Percentiles rank a stretch among this genome's conserved stretches.
Conservation (phyloP, 1,140 invertebrate genomes). For the Varroa destructor region DNA sequence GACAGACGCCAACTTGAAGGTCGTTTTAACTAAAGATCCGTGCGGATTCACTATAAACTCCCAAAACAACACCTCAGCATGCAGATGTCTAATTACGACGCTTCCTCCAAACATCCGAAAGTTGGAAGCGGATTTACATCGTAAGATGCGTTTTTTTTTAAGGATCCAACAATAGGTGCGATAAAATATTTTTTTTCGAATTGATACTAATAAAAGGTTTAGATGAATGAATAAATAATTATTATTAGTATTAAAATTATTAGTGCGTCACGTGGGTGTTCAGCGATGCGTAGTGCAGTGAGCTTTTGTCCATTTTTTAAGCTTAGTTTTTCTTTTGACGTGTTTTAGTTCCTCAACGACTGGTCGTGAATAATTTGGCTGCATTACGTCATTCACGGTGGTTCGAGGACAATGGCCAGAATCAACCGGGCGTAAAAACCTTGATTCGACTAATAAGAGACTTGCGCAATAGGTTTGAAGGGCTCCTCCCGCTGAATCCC, state of each 20-base stretch:
- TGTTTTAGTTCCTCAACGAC: slow-evolving; percentile 57
- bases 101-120: slow-evolving; percentile 82
- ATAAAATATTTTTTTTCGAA: too few species aligned
- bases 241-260: too few species aligned
- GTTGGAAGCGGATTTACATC: slow-evolving; percentile 75
- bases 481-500: slow-evolving; percentile 73
- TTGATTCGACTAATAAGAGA: slow-evolving; percentile 81
- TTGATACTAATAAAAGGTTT: too few species aligned
- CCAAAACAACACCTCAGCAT: slow-evolving; percentile 54
- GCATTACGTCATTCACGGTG: slow-evolving; percentile 85
- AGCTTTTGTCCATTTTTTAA: background rate
- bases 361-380: slow-evolving; percentile 72
- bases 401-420: slow-evolving; percentile 94
- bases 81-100: slow-evolving; percentile 78
- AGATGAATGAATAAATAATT: too few species aligned
- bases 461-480: slow-evolving; percentile 70
- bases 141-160: slow-evolving; percentile 38
- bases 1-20: background rate
- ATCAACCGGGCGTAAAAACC: slow-evolving; percentile 87
- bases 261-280: background rate
- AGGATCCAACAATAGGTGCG: too few species aligned
- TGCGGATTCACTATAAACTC: slow-evolving; percentile 20
- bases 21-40: slow-evolving; percentile 9
- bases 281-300: background rate
- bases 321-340: slow-evolving; percentile 20